Base-by-base conservation (phyloP, 2,113 vertebrate genomes). In the Cygnus atratus region DNA sequence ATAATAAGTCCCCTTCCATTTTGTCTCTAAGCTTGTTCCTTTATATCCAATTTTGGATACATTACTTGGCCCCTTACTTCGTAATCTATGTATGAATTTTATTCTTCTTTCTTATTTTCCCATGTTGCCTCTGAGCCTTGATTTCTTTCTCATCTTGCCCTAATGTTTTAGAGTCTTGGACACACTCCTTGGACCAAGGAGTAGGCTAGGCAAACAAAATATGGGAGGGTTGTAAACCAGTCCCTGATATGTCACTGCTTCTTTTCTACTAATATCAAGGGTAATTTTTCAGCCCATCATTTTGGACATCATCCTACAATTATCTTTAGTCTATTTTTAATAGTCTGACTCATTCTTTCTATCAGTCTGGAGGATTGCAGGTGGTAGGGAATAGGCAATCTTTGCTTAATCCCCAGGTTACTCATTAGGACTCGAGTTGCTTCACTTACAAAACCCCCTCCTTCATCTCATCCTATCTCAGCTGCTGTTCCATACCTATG, bases 11-110 rank as follows among this genome's bases (percentile, higher is more conserved):
- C 41, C 79, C 21, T 66, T 90, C 46, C 22, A 16, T 68, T 93
- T 84, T 50, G 31, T 83, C 63, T 83, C 83, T 73, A 79, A 88
- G 61, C 66, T 88, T 87, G n/a, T 43, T 92, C 10, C 35, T 84
- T 88, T 92, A 75, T 37, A 82, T 78, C 43, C 93, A 26, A 61
- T 92, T 93, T 87, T 43, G 87, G 24, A 93, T 75, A 41, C 25
- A 46, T 67, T 93, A 39, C n/a, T 84, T 84, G 61, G 41, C 25
- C 65, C 48, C 18, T 71, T 67, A 41, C 75, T 93, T 91, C n/a
- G 50, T 80, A 67, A 88, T 14, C 16, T 10, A 4, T 46, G 5
- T 29, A 88, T 52, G 20, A 92, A 94, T 39, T 84, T 66, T 35
- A 91, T 63, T 63, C 52, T 86, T n/a, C 31, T 88, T 62, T 88